Percentiles rank a stretch among this genome's conserved stretches.
Conservation (phyloP, 2,888 invertebrate genomes). For the Archips xylosteana region DNA sequence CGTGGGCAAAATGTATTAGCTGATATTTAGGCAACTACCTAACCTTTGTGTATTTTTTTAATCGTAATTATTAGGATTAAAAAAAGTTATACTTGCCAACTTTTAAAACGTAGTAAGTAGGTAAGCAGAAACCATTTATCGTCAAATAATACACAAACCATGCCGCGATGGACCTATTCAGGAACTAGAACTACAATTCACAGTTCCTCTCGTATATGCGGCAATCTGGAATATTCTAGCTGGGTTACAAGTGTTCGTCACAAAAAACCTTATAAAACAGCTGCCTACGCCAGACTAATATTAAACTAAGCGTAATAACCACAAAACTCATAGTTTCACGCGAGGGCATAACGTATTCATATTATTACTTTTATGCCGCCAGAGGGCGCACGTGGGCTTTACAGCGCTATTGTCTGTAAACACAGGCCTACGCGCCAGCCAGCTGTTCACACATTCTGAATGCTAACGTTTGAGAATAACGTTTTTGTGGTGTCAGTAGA, state of each 20-base stretch:
- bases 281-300: conserved; percentile 1
- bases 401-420: conserved; percentile 34
- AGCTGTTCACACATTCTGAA: conserved; percentile 32
- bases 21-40: too few species aligned
- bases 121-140: too few species aligned
- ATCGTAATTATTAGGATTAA: too few species aligned
- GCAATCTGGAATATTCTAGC: too few species aligned
- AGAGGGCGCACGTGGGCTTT: conserved; percentile 37
- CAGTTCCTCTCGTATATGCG: too few species aligned
- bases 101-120: too few species aligned
- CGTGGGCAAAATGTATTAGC: too few species aligned
- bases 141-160: too few species aligned
- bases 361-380: conserved; percentile 38
- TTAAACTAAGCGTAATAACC: conserved; percentile 6
- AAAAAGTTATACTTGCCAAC: too few species aligned
- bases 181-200: too few species aligned
- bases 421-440: conserved; percentile 17
- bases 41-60: too few species aligned
- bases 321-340: conserved; percentile 28
- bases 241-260: not conserved
- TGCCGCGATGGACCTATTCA: too few species aligned
- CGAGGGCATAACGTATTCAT: conserved; percentile 36
- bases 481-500: not conserved
- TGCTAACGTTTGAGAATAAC: conserved; percentile 15
- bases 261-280: not conserved